Percentiles rank a stretch among this genome's conserved stretches.
phyloP scores from a whole-genome alignment of 2,113 vertebrate species.

The Myodes glareolus region DNA sequence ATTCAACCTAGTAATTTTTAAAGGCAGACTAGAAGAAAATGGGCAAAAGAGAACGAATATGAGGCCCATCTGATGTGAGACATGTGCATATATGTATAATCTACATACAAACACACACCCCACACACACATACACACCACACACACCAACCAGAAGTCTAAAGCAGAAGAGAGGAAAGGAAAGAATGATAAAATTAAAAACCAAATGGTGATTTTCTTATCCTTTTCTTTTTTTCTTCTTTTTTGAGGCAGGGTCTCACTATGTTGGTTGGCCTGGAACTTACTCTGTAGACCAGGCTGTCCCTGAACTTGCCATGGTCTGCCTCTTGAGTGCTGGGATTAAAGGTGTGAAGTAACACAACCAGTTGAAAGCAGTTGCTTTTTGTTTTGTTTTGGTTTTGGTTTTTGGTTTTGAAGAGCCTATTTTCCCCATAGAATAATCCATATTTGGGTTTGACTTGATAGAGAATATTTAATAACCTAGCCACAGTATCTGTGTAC shows the following conservation, averaged over 20 bases:
- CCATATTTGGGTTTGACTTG: not conserved
- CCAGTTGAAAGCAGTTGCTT: not conserved
- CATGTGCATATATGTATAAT: not conserved
- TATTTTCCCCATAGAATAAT: not conserved
- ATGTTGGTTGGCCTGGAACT: not conserved
- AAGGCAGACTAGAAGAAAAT: not conserved
- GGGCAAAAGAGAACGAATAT: not conserved
- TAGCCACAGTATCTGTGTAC: not conserved
- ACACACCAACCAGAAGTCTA: not conserved
- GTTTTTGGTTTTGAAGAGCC: not conserved
- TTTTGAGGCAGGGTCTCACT: not conserved
- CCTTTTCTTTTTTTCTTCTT: too few relatives aligned
- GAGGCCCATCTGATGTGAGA: not conserved
- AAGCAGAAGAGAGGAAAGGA: not conserved
- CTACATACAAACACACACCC: not conserved
- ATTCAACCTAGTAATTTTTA: not conserved
- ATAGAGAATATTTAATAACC: not conserved
- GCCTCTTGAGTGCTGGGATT: not conserved
- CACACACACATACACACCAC: not conserved
- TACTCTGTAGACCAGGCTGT: not conserved
- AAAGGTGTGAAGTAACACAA: not conserved
- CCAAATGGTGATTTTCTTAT: not conserved
- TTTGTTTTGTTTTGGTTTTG: not conserved
- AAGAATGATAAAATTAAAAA: not conserved
- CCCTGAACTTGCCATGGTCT: not conserved